Conservation (phyloP, 2,113 vertebrate species). For the Bubo blakistoni region DNA sequence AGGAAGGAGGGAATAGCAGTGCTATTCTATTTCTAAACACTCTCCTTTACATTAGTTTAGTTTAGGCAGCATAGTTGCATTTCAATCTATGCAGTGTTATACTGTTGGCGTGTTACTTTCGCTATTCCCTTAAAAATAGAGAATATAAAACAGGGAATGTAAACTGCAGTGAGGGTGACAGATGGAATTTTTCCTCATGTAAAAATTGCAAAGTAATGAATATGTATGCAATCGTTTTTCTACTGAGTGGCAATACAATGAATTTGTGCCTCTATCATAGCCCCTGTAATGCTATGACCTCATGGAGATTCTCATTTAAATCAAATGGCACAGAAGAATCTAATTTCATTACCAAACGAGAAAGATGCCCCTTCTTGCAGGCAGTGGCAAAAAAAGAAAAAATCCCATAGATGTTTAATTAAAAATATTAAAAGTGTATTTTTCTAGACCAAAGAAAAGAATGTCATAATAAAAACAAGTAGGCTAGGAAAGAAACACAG, state of each 20-base stretch:
- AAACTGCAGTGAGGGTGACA: background rate
- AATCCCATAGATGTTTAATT: background rate
- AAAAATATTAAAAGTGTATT: background rate
- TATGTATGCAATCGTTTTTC: constrained; percentile 1
- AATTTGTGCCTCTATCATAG: background rate
- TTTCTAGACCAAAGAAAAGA: background rate
- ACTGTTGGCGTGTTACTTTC: constrained; percentile 4
- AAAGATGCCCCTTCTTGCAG: background rate
- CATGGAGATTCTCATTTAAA: background rate
- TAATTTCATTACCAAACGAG: background rate
- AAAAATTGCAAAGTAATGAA: constrained; percentile 21
- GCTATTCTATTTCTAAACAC: constrained; percentile 37
- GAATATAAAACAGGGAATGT: background rate
- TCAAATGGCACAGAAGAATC: background rate
- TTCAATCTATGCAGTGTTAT: constrained; percentile 23
- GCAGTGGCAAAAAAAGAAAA: background rate
- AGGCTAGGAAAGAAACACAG: background rate
- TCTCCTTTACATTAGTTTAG: constrained; percentile 9
- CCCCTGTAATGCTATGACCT: background rate
- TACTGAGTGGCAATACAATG: background rate
- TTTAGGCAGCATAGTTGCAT: constrained; percentile 10
- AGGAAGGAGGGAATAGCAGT: background rate
- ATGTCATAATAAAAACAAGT: background rate
- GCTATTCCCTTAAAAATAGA: constrained; percentile 12
- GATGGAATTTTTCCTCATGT: constrained; percentile 5